Base-by-base conservation (phyloP, 2,797 vertebrate species). In the Selene dorsalis region DNA sequence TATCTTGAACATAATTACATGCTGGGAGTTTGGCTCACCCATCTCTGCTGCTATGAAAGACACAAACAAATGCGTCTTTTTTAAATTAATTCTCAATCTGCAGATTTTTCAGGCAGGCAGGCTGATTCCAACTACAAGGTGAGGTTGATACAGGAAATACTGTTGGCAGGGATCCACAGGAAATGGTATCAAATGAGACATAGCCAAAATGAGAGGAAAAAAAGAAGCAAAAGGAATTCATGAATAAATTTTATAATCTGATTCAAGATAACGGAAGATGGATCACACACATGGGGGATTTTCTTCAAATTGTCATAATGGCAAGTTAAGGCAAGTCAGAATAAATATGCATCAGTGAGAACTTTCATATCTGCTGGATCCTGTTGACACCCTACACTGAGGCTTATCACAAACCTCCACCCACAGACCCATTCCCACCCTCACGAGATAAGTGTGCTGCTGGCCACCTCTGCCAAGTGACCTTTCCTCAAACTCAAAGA, bases 221-320 rank as follows among this genome's bases (percentile, higher is more conserved):
- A 30, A 47, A 67, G 26, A 20, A 66, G 39, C 20, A 57, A 20
- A 84, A 73, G 69, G 69, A 87, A 82, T 81, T 66, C 28, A 17
- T 76, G 80, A 86, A 86, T 69, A 69, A 4, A 67, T 73, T 80
- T 84, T 18, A 45, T 77, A 64, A 61, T 77, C 73, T 69, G 78
- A 80, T 72, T 63, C 4, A 48, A 86, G 60, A 73, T 68, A 73
- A 80, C 61, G 24, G 26, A 59, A 22, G 43, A 69, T 76, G 57
- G 47, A 69, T 80, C 65, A 67, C 69, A 75, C 50, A 73, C 55
- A 18, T 3, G 2, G 69, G 63, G 70, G 65, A 58, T 59, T 84
- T 79, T 76, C 14, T 62, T 80, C 22, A 82, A 74, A 70, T 52
- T 75, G 35, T 77, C 73, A 80, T 74, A 85, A 43, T 28, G 32